phyloP scores from a whole-genome alignment of 2,797 vertebrate genomes.

The Gymnopithys bicolor region DNA sequence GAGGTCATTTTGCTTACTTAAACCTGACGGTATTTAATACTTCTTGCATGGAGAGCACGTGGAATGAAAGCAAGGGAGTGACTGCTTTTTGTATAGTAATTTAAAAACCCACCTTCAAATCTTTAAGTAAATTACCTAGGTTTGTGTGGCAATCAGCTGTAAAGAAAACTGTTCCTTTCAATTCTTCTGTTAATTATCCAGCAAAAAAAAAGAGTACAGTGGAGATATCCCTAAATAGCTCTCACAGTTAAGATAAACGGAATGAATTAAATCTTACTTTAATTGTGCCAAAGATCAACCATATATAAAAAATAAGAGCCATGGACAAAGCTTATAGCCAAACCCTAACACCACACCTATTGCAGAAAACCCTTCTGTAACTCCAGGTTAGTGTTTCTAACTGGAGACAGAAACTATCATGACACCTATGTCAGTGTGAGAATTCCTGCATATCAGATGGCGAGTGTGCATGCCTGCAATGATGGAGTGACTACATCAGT shows the following conservation, averaged over 20 bases:
- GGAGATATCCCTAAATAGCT: not conserved
- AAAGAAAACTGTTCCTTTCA: not conserved
- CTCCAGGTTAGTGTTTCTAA: not conserved
- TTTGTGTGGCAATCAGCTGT: not conserved
- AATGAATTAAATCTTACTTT: not conserved
- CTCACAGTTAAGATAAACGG: not conserved
- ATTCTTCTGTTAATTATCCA: not conserved
- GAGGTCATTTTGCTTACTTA: not conserved
- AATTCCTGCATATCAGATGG: not conserved
- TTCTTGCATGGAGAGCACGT: not conserved
- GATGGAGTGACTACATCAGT: not conserved
- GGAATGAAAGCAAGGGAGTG: not conserved
- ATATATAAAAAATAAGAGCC: fast-evolving
- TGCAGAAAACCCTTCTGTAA: not conserved
- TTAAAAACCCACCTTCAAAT: not conserved
- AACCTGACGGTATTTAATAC: not conserved
- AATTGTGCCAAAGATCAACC: not conserved
- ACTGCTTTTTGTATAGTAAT: not conserved
- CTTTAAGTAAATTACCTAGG: not conserved
- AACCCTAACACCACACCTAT: not conserved
- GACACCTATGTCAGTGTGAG: fast-evolving
- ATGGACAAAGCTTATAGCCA: not conserved
- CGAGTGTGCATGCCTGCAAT: not conserved
- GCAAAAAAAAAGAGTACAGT: not conserved
- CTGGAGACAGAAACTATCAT: not conserved